Base-by-base conservation (phyloP, 2,888 invertebrate species). In the Orchesella flavescens region DNA sequence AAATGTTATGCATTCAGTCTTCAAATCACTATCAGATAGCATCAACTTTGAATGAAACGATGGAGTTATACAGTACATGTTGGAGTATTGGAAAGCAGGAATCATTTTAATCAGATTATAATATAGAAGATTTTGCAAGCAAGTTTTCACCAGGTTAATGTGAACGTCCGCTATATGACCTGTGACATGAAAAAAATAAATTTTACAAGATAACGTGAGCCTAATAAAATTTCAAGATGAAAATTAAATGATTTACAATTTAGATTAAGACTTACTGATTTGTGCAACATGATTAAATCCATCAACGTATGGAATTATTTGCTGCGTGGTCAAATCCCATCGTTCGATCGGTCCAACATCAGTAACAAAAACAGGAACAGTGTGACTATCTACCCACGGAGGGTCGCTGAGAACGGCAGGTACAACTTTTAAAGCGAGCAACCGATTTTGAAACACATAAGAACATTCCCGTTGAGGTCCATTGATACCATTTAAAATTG, bases 251-350 rank as follows among this genome's bases (percentile, higher is more conserved):
- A 49, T 53, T 49, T 49, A 46, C 13, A n/a, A n/a, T n/a, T n/a
- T n/a, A n/a, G n/a, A n/a, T n/a, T 1, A 34, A 4, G 7, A 69
- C 82, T 81, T 83, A 88, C 88, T 87, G 86, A 98, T 97, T 89
- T 95, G 94, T 0, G 95, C 94, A 4, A 98, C 94, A 90, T 98
- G 97, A 90, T 97, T 96, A 89, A 95, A 95, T 0, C 98, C 97
- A 90, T 98, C 95, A 71, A 98, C 96, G 89, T 94, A 95, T 0
- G 96, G 96, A 34, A 96, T 91, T 83, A 94, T 93, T 93, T 97
- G 97, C 90, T 96, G 94, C 0, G 98, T 97, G 0, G 97, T 97
- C 46, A 98, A 92, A 90, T 98, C 98, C 97, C 97, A 97, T 57
- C 95, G 91, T 68, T 93, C 92, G 44, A 93, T 93, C 21, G 93